A percentile compares a stretch with the other conserved stretches of the same genome.
Evolutionary conservation across 2,888 invertebrate species (phyloP).

Genomic region (Xestia ashworthii): DNA sequence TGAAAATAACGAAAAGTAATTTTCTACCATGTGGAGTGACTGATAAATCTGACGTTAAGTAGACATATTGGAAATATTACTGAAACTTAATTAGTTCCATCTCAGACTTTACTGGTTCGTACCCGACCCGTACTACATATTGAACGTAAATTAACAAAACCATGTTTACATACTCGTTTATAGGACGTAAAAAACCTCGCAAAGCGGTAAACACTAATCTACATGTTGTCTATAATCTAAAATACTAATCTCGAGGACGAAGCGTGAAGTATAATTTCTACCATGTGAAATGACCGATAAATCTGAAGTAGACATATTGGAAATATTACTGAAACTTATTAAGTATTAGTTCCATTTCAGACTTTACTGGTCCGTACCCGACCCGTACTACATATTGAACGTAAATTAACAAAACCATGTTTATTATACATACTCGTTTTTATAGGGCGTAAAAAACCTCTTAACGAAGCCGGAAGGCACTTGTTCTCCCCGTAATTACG

Average conservation of each 20-base stretch:
- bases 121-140: neutral
- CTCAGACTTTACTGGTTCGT: neutral
- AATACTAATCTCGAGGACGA: too few species aligned
- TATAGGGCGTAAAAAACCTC: neutral
- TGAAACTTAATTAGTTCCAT: neutral
- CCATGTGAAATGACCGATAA: neutral
- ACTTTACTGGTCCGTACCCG: neutral
- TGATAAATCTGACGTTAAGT: constrained; percentile 6
- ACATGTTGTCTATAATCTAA: too few species aligned
- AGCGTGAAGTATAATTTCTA: too few species aligned
- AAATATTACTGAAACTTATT: constrained; percentile 5
- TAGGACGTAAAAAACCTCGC: too few species aligned
- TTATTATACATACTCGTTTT: neutral
- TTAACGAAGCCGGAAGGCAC: too few species aligned
- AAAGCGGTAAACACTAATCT: too few species aligned
- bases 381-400: neutral
- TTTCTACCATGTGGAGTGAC: neutral
- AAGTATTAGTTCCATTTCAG: neutral
- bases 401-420: constrained; percentile 2
- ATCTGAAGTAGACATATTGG: constrained; percentile 4
- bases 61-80: constrained; percentile 7
- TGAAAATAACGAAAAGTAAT: neutral
- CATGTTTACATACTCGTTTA: too few species aligned
- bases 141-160: neutral
- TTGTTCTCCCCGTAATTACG: too few species aligned